Percentiles rank a stretch among this genome's conserved stretches.
Conservation (phyloP, 1,140 invertebrate genomes). For the Heliconius hewitsoni region DNA sequence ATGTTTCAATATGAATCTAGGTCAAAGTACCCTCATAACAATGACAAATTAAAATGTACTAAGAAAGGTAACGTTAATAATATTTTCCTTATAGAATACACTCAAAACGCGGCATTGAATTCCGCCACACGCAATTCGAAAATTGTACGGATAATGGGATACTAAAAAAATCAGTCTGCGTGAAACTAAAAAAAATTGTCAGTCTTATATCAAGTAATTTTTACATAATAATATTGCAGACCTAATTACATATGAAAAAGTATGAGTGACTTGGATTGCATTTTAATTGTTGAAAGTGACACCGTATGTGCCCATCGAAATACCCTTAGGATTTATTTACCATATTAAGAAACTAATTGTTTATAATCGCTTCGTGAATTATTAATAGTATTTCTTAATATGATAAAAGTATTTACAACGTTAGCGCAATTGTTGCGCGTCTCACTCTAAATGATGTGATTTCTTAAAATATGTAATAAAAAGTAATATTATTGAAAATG, state of each 20-base stretch:
- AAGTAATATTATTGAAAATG: too few relatives aligned
- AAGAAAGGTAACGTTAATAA: too few relatives aligned
- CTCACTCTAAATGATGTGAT: not conserved
- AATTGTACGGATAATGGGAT: too few relatives aligned
- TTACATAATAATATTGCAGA: slow-evolving; percentile 3
- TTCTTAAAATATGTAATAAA: too few relatives aligned
- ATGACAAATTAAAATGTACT: not conserved
- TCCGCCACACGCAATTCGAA: too few relatives aligned
- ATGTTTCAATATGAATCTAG: not conserved
- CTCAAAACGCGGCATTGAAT: too few relatives aligned
- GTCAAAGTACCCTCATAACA: slow-evolving; percentile 10
- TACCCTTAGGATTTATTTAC: not conserved
- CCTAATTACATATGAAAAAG: not conserved
- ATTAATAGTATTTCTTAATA: not conserved
- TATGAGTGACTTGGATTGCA: not conserved
- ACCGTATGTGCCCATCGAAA: not conserved
- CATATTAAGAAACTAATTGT: not conserved
- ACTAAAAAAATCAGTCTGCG: too few relatives aligned
- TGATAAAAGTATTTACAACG: not conserved
- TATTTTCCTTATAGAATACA: too few relatives aligned
- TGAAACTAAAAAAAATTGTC: not conserved
- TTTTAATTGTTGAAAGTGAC: not conserved
- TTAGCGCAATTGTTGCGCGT: not conserved
- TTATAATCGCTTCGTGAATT: not conserved
- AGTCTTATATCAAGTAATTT: not conserved